These are phyloP conservation scores for Antennarius maculatus DNA, from an alignment of 2,797 vertebrate genomes.

Conservation along the genomic window DNA sequence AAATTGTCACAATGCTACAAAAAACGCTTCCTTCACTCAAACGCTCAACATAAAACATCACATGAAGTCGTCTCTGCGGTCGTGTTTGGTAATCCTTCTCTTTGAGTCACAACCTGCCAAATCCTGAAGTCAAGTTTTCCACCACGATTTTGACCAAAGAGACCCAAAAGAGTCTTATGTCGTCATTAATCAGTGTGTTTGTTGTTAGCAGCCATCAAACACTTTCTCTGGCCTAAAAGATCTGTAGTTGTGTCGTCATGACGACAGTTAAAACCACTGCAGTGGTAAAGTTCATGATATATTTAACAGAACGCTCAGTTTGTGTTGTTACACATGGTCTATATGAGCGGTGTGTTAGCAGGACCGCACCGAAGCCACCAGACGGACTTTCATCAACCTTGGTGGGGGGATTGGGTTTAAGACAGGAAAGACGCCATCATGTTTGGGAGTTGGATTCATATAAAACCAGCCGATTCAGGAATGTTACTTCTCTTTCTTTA, in stretches of 20 bases:
- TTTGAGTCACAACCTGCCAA: slow-evolving; percentile 1
- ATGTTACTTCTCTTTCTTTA: too few species aligned
- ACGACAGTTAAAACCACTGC: neutral
- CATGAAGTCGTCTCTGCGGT: neutral
- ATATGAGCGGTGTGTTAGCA: too few species aligned
- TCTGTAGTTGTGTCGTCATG: neutral
- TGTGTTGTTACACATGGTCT: neutral
- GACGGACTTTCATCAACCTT: too few species aligned
- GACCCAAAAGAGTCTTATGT: neutral
- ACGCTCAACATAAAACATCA: neutral
- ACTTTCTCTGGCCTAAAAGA: neutral
- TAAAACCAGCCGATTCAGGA: too few species aligned
- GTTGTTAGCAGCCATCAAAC: neutral
- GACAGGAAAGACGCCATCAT: too few species aligned
- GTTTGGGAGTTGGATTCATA: too few species aligned
- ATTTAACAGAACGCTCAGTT: neutral
- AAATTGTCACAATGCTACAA: slow-evolving; percentile 1
- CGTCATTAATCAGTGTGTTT: neutral
- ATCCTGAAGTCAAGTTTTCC: slow-evolving; percentile 14
- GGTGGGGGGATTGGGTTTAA: too few species aligned
- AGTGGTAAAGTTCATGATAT: neutral
- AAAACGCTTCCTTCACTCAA: neutral
- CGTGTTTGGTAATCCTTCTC: neutral
- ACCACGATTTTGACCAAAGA: neutral
- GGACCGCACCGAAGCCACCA: too few species aligned